A percentile compares a stretch with the other conserved stretches of the same genome.
phyloP scores from a whole-genome alignment of 2,113 vertebrate species.

The Argyrosomus japonicus region DNA sequence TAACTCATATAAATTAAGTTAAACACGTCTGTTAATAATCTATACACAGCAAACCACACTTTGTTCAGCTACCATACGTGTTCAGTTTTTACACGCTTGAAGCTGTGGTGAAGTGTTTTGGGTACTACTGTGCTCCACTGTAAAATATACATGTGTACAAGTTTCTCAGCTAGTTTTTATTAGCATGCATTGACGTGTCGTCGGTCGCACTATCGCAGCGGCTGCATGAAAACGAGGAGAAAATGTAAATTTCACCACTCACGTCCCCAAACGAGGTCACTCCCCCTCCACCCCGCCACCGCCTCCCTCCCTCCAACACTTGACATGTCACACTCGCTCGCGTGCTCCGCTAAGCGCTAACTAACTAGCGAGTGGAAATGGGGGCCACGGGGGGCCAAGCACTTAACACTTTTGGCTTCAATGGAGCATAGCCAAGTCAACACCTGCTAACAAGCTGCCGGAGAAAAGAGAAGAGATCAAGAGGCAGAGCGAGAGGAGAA shows the following conservation, averaged over 20 bases:
- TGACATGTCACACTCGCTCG: slow-evolving; percentile 61
- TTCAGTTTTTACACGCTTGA: not conserved
- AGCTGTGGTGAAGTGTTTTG: not conserved
- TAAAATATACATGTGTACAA: not conserved
- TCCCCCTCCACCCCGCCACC: too few relatives aligned
- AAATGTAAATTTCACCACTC: slow-evolving; percentile 34
- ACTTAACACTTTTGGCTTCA: slow-evolving; percentile 75
- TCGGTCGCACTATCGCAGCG: not conserved
- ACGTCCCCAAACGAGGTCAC: slow-evolving; percentile 34
- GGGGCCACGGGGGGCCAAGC: slow-evolving; percentile 69
- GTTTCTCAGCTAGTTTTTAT: not conserved
- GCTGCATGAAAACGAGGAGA: not conserved
- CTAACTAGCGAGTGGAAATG: slow-evolving; percentile 77
- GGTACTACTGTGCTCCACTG: not conserved
- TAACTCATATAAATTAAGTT: not conserved
- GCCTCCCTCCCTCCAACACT: slow-evolving; percentile 39
- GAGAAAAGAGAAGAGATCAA: slow-evolving; percentile 42
- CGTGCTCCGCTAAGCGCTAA: slow-evolving; percentile 64
- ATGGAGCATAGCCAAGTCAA: slow-evolving; percentile 76
- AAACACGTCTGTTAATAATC: not conserved
- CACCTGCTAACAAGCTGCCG: slow-evolving; percentile 79
- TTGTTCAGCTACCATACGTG: not conserved
- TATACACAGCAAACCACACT: too few relatives aligned
- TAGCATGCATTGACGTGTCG: too few relatives aligned
- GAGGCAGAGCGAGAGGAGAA: slow-evolving; percentile 29